Conservation (phyloP, 1,140 invertebrate genomes). For the Caenorhabditis latens region DNA sequence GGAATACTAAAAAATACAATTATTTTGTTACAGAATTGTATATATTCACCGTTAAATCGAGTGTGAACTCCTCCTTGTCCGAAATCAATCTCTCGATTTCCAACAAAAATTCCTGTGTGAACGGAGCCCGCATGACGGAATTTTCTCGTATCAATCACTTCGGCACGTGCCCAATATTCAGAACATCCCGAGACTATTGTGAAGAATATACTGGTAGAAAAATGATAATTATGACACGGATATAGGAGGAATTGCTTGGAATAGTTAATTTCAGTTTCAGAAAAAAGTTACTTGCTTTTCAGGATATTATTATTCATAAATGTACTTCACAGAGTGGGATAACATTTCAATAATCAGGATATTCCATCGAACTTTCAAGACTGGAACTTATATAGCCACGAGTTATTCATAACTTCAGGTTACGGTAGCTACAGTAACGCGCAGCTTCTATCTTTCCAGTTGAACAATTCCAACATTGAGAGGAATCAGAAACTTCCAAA, state of each 20-base stretch:
- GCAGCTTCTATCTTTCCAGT: too few relatives aligned
- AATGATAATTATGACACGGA: not conserved
- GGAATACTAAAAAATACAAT: conserved; percentile 9
- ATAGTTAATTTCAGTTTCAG: too few relatives aligned
- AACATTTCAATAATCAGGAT: too few relatives aligned
- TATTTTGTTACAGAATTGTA: not conserved
- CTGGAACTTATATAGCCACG: too few relatives aligned
- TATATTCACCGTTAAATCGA: not conserved
- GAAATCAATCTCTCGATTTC: conserved; percentile 42
- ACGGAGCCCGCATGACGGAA: conserved; percentile 13
- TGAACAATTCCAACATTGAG: too few relatives aligned
- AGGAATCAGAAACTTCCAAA: too few relatives aligned
- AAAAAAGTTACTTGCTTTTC: too few relatives aligned
- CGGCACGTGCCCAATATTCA: conserved; percentile 39
- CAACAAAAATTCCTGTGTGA: conserved; percentile 21
- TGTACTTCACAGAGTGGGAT: too few relatives aligned
- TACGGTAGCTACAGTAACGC: too few relatives aligned
- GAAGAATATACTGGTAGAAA: conserved; percentile 22
- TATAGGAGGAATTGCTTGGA: not conserved
- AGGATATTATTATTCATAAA: too few relatives aligned
- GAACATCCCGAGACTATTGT: conserved; percentile 15
- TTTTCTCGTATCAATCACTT: conserved; percentile 46
- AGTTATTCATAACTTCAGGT: too few relatives aligned
- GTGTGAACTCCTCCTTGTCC: conserved; percentile 21
- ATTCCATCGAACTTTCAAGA: too few relatives aligned